Evolutionary conservation across 2,888 invertebrate species (phyloP), one percentile per base, ranked within the genome.

Genomic region (Cancer borealis): DNA sequence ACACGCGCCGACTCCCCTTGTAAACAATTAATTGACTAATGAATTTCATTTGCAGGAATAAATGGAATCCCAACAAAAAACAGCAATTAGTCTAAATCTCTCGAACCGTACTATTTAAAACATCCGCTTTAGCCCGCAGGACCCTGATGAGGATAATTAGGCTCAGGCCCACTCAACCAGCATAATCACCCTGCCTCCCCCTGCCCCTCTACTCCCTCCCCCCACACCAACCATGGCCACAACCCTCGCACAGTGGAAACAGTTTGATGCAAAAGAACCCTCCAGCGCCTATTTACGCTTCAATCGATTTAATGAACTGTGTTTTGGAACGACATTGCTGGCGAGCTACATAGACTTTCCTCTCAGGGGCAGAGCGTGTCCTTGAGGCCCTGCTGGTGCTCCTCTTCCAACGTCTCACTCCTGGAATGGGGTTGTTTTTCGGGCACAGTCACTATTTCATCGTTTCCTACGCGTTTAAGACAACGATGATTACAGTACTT

Each of bases 61-160:
- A 92, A 79, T 92, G 84, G 79, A 92, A 91, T 91, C 91, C 91
- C 66, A 91, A 91, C 91, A 91, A 91, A 79, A n/a, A 92, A 92
- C 79, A 92, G 79, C 79, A 92, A 92, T 92, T 92, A 73, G 92
- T 47, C 79, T 92, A 92, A n/a, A 92, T 91, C 91, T 91, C 60
- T 45, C 26, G 66, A 66, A 66, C 66, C 66, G 66, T 66, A 66
- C 66, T 66, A 66, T 92, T n/a, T 92, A 79, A 92, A 92, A 92
- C 92, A 87, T 87, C 87, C 30, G 92, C 87, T 87, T 92, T 92
- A 54, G 87, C 49, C 26, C 30, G 39, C 47, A 54, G 46, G 87
- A 87, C 49, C 17, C 30, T 92, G 49, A 49, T 92, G 87, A 49
- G 30, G 87, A 87, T 92, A 92, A 92, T 92, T 87, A 92, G 49